A percentile compares a stretch with the other conserved stretches of the same genome.
Conservation (phyloP, 2,113 vertebrate genomes). For the Semnopithecus entellus region DNA sequence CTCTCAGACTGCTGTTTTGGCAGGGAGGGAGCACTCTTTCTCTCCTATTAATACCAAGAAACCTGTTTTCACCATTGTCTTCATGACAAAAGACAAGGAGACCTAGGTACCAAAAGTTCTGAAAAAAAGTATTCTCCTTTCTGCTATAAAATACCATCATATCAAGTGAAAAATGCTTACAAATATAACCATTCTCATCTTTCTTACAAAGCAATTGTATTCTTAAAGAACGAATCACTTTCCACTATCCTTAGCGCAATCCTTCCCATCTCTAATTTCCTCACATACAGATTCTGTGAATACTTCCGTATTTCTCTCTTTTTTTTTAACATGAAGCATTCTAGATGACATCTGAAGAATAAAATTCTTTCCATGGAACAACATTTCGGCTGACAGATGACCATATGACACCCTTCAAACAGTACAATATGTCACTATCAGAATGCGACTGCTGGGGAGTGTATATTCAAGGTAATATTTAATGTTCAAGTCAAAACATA, state of each 20-base stretch:
- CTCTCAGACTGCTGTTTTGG: neutral
- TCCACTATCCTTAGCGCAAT: neutral
- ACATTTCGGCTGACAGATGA: constrained; percentile 67
- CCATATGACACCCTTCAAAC: constrained; percentile 72
- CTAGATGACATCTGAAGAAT: constrained; percentile 61
- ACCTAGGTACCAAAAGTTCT: neutral
- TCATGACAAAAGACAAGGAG: neutral
- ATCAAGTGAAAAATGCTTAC: constrained; percentile 26
- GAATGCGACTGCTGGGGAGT: constrained; percentile 51
- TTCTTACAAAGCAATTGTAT: neutral
- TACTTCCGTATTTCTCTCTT: neutral
- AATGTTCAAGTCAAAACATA: constrained; percentile 74
- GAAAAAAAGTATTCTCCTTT: constrained; percentile 23
- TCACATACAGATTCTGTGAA: constrained; percentile 6
- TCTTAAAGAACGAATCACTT: neutral
- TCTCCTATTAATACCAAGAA: neutral
- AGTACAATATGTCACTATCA: constrained; percentile 71
- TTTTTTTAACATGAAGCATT: constrained; percentile 48
- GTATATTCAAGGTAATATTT: constrained; percentile 71
- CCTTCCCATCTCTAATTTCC: constrained; percentile 28
- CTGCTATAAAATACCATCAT: neutral
- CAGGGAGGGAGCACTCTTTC: neutral
- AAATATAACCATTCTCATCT: neutral
- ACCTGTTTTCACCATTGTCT: neutral
- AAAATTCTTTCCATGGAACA: constrained; percentile 73